Conservation (phyloP, 2,797 vertebrate species). For the Uromys caudimaculatus region DNA sequence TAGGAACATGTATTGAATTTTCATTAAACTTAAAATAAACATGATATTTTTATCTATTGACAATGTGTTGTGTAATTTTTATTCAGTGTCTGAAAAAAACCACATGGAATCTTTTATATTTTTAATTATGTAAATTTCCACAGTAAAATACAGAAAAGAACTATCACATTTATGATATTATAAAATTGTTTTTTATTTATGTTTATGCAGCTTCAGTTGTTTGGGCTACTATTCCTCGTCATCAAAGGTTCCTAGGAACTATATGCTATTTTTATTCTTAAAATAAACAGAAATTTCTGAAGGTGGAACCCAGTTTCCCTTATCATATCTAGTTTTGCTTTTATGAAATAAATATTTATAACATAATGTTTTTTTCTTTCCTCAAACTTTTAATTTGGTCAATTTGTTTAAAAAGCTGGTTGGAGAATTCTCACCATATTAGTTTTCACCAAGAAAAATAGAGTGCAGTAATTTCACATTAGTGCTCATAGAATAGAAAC, state of each 20-base stretch:
- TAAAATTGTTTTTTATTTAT: not conserved
- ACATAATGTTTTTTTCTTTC: not conserved
- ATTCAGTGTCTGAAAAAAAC: not conserved
- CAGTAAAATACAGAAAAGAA: not conserved
- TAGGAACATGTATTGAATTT: not conserved
- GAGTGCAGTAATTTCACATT: not conserved
- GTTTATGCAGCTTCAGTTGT: not conserved
- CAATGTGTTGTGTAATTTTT: not conserved
- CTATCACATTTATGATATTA: not conserved
- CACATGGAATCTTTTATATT: not conserved
- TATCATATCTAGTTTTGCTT: not conserved
- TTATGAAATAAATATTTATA: not conserved
- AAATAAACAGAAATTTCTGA: not conserved
- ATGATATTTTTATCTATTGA: conserved; percentile 11
- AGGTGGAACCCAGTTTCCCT: not conserved
- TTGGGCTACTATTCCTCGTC: not conserved
- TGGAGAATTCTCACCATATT: not conserved
- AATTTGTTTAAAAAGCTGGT: not conserved
- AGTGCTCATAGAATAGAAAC: not conserved
- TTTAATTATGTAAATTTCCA: conserved; percentile 36
- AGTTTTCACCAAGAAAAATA: not conserved
- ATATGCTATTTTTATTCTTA: not conserved
- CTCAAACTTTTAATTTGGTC: conserved; percentile 24
- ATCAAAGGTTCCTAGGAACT: not conserved
- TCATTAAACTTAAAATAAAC: conserved; percentile 7